Base-by-base conservation (phyloP, 2,113 vertebrate genomes). In the Clinocottus analis region DNA sequence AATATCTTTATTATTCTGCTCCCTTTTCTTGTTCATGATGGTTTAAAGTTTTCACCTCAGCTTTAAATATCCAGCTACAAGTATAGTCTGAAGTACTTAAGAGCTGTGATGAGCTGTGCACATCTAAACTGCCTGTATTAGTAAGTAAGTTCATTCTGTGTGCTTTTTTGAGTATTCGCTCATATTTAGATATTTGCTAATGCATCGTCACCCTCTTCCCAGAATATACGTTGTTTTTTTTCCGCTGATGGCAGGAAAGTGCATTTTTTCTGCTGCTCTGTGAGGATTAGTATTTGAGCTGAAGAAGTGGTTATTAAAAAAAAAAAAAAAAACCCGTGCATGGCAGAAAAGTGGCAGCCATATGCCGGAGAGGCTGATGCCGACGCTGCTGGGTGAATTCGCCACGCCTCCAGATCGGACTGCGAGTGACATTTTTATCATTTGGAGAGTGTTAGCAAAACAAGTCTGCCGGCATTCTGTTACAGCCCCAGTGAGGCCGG, bases 241-340 rank as follows among this genome's bases (percentile, higher is more conserved):
- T 73, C 25, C 67, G 77, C 80, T 72, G 71, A 85, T 67, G 77
- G 62, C 23, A 84, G 59, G 45, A 77, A 83, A 87, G 73, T 78
- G 53, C 76, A 77, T 72, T 80, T 49, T 53, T 64, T 13, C 43
- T 61, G 63, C 27, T 53, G 76, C 82, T 81, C 72, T 61, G 47
- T 47, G 47, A 73, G 84, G 89, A 93, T 92, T 91, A 92, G 64
- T 61, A 73, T 90, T 85, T 87, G 82, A 89, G 80, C 80, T 78
- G 71, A 85, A 80, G 84, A 85, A 7, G 59, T 78, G 69, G 82
- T 79, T 76, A 86, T 87, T 75, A 41, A 53, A 55, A 72, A 27
- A 53, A 70, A 65, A 49, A 66, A 53, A 55, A 72, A 27, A 53
- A 70, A 65, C 43, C 61, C 17, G 1, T 51, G 47, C 10, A 60